Conservation (phyloP, 2,888 invertebrate species). For the Drosophila mulleri region DNA sequence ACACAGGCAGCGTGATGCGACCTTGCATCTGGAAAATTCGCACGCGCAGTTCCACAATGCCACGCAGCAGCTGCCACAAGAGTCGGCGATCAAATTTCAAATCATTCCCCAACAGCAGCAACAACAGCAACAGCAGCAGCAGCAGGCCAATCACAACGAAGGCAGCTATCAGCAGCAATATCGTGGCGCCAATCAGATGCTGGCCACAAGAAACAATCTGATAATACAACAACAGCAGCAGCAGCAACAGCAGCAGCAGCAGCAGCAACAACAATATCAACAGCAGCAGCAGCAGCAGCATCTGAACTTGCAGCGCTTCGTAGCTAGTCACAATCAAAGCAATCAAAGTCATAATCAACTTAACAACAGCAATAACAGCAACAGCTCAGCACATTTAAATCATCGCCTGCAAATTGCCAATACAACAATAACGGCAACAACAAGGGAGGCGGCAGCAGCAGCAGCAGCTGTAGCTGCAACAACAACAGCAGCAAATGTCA, state of each 20-base stretch:
- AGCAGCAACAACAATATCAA: slow-evolving; percentile 72
- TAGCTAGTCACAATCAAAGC: slow-evolving; percentile 79
- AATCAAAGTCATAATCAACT: slow-evolving; percentile 57
- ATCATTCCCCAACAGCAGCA: slow-evolving; percentile 81
- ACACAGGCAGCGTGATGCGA: slow-evolving; percentile 75
- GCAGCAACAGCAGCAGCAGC: slow-evolving; percentile 64
- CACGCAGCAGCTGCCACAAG: slow-evolving; percentile 80
- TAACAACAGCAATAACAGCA: slow-evolving; percentile 53
- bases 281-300: slow-evolving; percentile 77
- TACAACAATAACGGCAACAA: slow-evolving; percentile 84
- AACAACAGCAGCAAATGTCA: slow-evolving; percentile 58
- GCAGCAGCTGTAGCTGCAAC: slow-evolving; percentile 48
- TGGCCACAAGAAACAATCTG: slow-evolving; percentile 81
- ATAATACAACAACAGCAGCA: slow-evolving; percentile 79
- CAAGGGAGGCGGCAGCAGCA: slow-evolving; percentile 56
- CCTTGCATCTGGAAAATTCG: slow-evolving; percentile 72
- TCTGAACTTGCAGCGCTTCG: slow-evolving; percentile 83
- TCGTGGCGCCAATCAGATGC: slow-evolving; percentile 71
- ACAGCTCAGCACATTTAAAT: slow-evolving; percentile 69
- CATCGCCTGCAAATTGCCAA: slow-evolving; percentile 83
- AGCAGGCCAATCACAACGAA: slow-evolving; percentile 52
- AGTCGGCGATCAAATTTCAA: slow-evolving; percentile 84
- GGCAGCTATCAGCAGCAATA: slow-evolving; percentile 78
- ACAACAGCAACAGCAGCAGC: slow-evolving; percentile 27
- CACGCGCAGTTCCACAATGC: slow-evolving; percentile 73